A percentile compares a stretch with the other conserved stretches of the same genome.
These are phyloP conservation scores for Epinotia ramella DNA, from an alignment of 2,888 invertebrate species.

Conservation along the genomic window DNA sequence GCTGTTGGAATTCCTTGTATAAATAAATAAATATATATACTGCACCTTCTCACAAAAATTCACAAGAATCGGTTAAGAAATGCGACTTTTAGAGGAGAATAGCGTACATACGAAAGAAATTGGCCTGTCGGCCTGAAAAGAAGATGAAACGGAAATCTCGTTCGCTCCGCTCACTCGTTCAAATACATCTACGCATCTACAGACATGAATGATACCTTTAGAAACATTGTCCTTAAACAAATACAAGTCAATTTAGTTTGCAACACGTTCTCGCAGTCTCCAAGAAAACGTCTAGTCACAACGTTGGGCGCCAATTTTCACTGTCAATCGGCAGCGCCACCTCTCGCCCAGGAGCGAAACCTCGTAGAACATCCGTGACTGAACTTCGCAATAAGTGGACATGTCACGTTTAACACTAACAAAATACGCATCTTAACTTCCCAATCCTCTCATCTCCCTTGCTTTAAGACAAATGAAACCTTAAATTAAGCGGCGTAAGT, in stretches of 20 bases:
- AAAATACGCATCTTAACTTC: conserved; percentile 57
- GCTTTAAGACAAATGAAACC: not conserved
- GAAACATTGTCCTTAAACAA: not conserved
- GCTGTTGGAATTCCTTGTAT: no score
- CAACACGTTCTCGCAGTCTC: conserved; percentile 3
- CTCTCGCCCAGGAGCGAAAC: conserved; percentile 64
- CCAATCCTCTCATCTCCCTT: conserved; percentile 1
- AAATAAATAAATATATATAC: no score
- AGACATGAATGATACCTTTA: not conserved
- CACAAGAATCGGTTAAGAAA: no score
- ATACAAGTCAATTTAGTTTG: not conserved
- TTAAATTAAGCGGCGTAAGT: not conserved
- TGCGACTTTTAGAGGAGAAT: no score
- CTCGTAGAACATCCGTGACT: conserved; percentile 72
- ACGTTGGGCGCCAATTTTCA: conserved; percentile 70
- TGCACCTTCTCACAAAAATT: no score
- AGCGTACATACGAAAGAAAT: no score
- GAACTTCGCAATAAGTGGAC: conserved; percentile 66
- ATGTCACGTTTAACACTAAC: conserved; percentile 66
- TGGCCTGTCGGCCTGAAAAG: no score
- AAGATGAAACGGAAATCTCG: no score
- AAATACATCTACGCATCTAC: no score
- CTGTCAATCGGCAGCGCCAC: conserved; percentile 77
- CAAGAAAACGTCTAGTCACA: conserved; percentile 50
- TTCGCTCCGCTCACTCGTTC: no score